A percentile compares a stretch with the other conserved stretches of the same genome.
phyloP scores from a whole-genome alignment of 2,888 invertebrate species.

The Acleris holmiana region DNA sequence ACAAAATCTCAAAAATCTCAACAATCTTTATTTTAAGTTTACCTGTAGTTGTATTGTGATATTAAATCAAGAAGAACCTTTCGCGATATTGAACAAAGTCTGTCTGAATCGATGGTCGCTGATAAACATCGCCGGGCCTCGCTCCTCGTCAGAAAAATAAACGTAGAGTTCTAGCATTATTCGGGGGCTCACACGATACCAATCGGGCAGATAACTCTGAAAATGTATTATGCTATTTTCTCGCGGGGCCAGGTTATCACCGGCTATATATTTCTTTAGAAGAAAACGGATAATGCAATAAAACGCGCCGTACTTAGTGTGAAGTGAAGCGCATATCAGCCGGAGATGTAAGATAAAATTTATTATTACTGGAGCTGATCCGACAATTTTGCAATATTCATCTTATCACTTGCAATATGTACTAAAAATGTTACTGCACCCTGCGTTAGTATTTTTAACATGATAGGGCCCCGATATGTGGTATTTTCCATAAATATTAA shows the following conservation, averaged over 20 bases:
- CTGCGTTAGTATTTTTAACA: no score
- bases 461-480: no score
- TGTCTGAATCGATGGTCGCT: constrained; percentile 39
- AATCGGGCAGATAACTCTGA: constrained; percentile 60
- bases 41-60: constrained; percentile 12
- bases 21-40: background rate
- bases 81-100: constrained; percentile 38
- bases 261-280: constrained; percentile 64
- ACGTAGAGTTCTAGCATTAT: constrained; percentile 46
- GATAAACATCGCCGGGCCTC: constrained; percentile 43
- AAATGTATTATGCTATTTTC: constrained; percentile 70
- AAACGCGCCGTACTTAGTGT: constrained; percentile 39
- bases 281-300: constrained; percentile 57
- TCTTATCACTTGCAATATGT: no score
- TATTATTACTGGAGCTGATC: no score
- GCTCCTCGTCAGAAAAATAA: constrained; percentile 41
- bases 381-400: no score
- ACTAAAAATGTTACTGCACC: no score
- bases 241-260: constrained; percentile 61
- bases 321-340: constrained; percentile 1
- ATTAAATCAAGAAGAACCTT: constrained; percentile 40
- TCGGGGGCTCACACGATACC: constrained; percentile 50
- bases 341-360: no score
- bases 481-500: no score
- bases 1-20: no score